Evolutionary conservation across 2,113 vertebrate genomes (phyloP).

Genomic region (Rallus limicola): DNA sequence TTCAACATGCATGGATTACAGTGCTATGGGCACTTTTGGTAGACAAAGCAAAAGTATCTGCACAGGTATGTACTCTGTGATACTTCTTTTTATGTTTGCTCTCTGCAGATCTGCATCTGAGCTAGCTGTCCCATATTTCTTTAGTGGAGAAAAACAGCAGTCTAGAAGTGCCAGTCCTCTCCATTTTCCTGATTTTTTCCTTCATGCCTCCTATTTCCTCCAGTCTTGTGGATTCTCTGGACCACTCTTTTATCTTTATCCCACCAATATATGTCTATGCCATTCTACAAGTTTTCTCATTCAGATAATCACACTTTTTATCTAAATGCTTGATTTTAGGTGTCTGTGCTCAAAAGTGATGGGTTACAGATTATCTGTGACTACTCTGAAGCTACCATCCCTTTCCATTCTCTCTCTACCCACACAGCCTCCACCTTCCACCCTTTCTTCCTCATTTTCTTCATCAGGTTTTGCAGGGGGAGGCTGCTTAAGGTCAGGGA

Average conservation of each 20-base stretch:
- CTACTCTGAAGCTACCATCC: neutral
- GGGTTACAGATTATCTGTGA: neutral
- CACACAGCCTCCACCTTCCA: neutral
- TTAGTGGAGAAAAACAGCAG: neutral
- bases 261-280: neutral
- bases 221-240: accelerated
- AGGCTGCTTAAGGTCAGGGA: neutral
- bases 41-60: neutral
- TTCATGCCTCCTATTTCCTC: accelerated
- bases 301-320: neutral
- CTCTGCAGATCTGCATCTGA: neutral
- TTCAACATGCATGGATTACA: neutral
- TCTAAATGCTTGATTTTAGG: neutral
- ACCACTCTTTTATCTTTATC: neutral
- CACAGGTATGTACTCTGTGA: neutral
- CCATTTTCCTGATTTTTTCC: neutral
- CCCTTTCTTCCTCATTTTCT: neutral
- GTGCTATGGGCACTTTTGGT: neutral
- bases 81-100: neutral
- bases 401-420: neutral
- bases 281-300: neutral
- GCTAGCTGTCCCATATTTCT: neutral
- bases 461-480: neutral
- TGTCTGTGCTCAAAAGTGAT: neutral
- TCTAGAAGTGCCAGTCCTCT: neutral